These are phyloP conservation scores for Elgaria multicarinata DNA, from an alignment of 2,113 vertebrate species.

Conservation along the genomic window DNA sequence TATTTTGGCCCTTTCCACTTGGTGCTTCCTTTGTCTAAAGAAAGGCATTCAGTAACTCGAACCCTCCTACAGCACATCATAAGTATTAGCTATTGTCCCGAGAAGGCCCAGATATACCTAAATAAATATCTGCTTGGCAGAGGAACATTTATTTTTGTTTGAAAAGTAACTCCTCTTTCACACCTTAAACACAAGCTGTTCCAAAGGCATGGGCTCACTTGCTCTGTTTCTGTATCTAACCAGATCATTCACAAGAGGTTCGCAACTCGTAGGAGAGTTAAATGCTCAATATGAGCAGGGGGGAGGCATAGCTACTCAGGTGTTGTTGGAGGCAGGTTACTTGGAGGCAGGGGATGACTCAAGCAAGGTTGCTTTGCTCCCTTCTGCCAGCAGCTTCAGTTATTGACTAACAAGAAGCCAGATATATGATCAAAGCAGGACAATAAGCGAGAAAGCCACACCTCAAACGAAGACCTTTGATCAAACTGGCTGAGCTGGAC, in stretches of 20 bases:
- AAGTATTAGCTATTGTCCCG: too few relatives aligned
- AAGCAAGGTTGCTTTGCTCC: background rate
- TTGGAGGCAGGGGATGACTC: background rate
- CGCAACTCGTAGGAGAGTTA: background rate
- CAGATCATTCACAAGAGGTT: background rate
- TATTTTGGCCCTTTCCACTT: too few relatives aligned
- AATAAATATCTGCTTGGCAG: background rate
- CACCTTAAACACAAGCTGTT: background rate
- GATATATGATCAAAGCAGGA: background rate
- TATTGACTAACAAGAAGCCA: background rate
- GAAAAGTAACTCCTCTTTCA: background rate
- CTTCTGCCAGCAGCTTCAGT: background rate
- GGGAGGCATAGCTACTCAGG: too few relatives aligned
- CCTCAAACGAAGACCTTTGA: background rate
- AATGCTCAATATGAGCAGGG: background rate
- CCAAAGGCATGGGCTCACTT: background rate
- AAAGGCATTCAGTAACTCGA: too few relatives aligned
- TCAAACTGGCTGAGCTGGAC: background rate
- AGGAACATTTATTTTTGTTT: background rate
- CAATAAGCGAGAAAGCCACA: background rate
- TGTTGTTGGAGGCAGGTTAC: too few relatives aligned
- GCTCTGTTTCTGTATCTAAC: background rate
- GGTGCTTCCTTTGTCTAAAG: too few relatives aligned
- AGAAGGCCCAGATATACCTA: too few relatives aligned
- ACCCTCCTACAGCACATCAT: too few relatives aligned